Percentiles rank a stretch among this genome's conserved stretches.
phyloP scores from a whole-genome alignment of 2,888 invertebrate genomes.

The Netelia melanura region DNA sequence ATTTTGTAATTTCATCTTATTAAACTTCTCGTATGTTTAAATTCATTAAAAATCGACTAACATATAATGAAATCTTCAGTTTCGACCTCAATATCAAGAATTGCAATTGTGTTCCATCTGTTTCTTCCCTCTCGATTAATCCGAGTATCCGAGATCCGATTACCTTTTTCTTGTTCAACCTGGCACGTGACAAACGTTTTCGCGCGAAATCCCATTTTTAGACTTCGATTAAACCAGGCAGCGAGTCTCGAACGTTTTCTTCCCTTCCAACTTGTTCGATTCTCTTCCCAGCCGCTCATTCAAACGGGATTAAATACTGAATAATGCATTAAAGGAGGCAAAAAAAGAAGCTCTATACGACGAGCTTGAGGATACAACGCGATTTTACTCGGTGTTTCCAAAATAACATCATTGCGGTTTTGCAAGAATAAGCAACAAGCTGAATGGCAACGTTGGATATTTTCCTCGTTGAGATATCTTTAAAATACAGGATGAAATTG shows the following conservation, averaged over 20 bases:
- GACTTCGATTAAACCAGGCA: conserved; percentile 42
- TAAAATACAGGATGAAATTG: too few species aligned
- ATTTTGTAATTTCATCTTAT: background rate
- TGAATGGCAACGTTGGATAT: background rate
- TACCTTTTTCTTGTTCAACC: conserved; percentile 10
- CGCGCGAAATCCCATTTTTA: conserved; percentile 33
- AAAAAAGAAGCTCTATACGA: conserved; percentile 59
- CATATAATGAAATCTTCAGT: background rate
- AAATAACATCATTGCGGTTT: conserved; percentile 71
- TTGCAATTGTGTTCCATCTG: background rate
- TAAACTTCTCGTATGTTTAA: too few species aligned
- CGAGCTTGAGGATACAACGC: conserved; percentile 77
- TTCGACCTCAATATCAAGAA: background rate
- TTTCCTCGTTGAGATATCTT: conserved; percentile 29
- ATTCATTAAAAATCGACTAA: too few species aligned
- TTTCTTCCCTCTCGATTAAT: background rate
- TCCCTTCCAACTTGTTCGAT: background rate
- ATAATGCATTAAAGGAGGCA: conserved; percentile 44
- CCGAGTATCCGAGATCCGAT: conserved; percentile 1
- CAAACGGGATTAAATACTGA: conserved; percentile 79
- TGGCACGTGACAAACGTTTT: conserved; percentile 37
- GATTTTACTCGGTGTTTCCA: conserved; percentile 82
- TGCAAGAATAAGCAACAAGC: conserved; percentile 63
- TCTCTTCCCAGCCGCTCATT: conserved; percentile 77
- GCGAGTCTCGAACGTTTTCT: conserved; percentile 42